phyloP scores from a whole-genome alignment of 2,888 invertebrate genomes.

The Andricus quercusramuli region DNA sequence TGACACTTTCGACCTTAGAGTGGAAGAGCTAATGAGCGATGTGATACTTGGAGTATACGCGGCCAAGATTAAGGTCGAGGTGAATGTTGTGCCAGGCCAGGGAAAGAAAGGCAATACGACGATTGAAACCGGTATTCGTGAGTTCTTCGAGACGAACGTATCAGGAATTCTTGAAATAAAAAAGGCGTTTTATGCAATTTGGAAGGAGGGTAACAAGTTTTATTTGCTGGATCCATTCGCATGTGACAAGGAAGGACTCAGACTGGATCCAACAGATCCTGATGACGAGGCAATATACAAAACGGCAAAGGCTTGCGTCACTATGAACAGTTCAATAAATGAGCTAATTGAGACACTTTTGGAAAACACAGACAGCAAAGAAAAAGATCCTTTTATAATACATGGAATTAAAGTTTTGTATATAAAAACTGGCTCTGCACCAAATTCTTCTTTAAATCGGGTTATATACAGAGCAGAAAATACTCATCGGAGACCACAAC shows the following conservation, averaged over 20 bases:
- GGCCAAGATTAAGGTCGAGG: slow-evolving; percentile 69
- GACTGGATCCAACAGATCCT: slow-evolving; percentile 59
- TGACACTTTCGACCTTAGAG: slow-evolving; percentile 63
- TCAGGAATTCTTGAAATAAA: slow-evolving; percentile 71
- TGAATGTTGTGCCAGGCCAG: slow-evolving; percentile 69
- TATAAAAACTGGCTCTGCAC: slow-evolving; percentile 64
- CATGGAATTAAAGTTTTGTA: slow-evolving; percentile 71
- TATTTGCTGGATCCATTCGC: slow-evolving; percentile 73
- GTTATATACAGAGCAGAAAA: slow-evolving; percentile 70
- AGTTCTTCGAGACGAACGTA: slow-evolving; percentile 64
- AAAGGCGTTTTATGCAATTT: slow-evolving; percentile 70
- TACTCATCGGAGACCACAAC: slow-evolving; percentile 66
- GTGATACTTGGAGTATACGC: slow-evolving; percentile 72
- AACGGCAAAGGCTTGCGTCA: slow-evolving; percentile 63
- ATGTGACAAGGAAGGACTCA: slow-evolving; percentile 71
- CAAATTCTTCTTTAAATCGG: slow-evolving; percentile 61
- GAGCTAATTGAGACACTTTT: slow-evolving; percentile 68
- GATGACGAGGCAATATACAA: slow-evolving; percentile 57
- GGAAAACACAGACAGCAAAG: slow-evolving; percentile 69
- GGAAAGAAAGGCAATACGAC: slow-evolving; percentile 64
- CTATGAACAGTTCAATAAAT: slow-evolving; percentile 72
- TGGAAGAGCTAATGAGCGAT: slow-evolving; percentile 70
- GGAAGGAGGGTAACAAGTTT: slow-evolving; percentile 71
- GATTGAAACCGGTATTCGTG: slow-evolving; percentile 64
- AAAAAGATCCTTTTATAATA: slow-evolving; percentile 70